Percentiles rank a stretch among this genome's conserved stretches.
Evolutionary conservation across 2,888 invertebrate species (phyloP).

Genomic region (Heliconius erato): DNA sequence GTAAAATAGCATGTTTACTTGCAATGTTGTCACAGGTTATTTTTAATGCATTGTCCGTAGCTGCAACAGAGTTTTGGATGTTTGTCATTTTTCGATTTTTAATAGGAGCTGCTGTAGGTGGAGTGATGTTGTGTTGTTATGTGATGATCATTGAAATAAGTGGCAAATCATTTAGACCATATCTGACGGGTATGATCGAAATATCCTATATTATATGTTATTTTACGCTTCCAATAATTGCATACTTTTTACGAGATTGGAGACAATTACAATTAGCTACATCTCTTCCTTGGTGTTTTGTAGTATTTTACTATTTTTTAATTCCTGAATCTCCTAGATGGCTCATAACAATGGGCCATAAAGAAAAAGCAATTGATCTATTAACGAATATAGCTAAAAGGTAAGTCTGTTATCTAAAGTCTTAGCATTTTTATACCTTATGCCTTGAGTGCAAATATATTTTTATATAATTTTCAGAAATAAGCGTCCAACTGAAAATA

Average conservation of each 20-base stretch:
- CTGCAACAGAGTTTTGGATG: slow-evolving; percentile 85
- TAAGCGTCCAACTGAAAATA: slow-evolving; percentile 68
- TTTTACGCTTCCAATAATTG: slow-evolving; percentile 84
- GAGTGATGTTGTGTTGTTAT: slow-evolving; percentile 88
- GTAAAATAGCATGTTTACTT: slow-evolving; percentile 87
- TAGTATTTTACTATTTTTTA: slow-evolving; percentile 88
- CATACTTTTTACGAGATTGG: slow-evolving; percentile 87
- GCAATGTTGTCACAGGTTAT: slow-evolving; percentile 85
- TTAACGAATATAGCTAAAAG: slow-evolving; percentile 87
- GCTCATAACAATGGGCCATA: slow-evolving; percentile 89
- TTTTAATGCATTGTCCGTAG: slow-evolving; percentile 84
- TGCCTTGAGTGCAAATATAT: background rate
- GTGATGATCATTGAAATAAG: slow-evolving; percentile 88
- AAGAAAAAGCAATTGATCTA: slow-evolving; percentile 86
- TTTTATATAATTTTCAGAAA: slow-evolving; percentile 68
- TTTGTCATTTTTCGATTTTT: slow-evolving; percentile 86
- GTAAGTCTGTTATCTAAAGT: slow-evolving; percentile 55
- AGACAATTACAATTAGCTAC: slow-evolving; percentile 85
- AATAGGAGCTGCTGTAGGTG: slow-evolving; percentile 87
- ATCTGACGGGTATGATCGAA: slow-evolving; percentile 84
- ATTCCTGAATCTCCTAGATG: slow-evolving; percentile 93
- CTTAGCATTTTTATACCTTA: background rate
- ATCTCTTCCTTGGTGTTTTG: slow-evolving; percentile 81
- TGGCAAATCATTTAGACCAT: slow-evolving; percentile 84
- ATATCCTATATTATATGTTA: slow-evolving; percentile 85